phyloP scores from a whole-genome alignment of 1,140 invertebrate genomes.

The Lordiphosa stackelbergi region DNA sequence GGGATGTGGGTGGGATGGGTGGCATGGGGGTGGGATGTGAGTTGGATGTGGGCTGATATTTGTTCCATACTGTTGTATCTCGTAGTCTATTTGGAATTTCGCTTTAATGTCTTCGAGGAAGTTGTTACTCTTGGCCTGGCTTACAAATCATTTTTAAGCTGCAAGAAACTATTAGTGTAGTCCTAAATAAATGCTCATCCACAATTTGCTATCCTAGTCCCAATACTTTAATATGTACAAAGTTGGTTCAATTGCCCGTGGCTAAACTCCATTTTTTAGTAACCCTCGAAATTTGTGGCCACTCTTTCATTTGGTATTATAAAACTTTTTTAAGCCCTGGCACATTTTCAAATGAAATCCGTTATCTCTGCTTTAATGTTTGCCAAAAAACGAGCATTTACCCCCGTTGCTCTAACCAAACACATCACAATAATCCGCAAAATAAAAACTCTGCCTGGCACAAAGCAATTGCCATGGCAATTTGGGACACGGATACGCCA shows the following conservation, averaged over 20 bases:
- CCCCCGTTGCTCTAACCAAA: constrained; percentile 20
- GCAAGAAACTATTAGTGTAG: no score
- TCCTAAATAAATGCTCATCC: not conserved
- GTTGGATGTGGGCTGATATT: no score
- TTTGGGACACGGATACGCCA: constrained; percentile 41
- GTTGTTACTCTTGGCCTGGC: no score
- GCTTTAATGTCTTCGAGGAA: no score
- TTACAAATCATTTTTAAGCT: no score
- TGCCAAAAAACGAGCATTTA: constrained; percentile 32
- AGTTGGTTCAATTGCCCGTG: no score
- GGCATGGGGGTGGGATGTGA: no score
- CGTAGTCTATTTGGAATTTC: no score
- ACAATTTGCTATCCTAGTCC: no score
- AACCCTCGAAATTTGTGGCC: constrained; percentile 17
- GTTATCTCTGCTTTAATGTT: constrained; percentile 38
- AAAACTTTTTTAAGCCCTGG: constrained; percentile 60
- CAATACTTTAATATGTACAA: no score
- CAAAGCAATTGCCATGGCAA: constrained; percentile 58
- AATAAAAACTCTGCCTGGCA: constrained; percentile 43
- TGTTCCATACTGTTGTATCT: no score
- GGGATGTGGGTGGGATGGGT: no score
- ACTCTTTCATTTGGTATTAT: constrained; percentile 10
- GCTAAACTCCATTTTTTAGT: constrained; percentile 7
- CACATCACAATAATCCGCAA: constrained; percentile 27
- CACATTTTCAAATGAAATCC: constrained; percentile 58